Evolutionary conservation across 2,797 vertebrate species (phyloP), one percentile per base, ranked within the genome.

Genomic region (Potorous gilbertii): DNA sequence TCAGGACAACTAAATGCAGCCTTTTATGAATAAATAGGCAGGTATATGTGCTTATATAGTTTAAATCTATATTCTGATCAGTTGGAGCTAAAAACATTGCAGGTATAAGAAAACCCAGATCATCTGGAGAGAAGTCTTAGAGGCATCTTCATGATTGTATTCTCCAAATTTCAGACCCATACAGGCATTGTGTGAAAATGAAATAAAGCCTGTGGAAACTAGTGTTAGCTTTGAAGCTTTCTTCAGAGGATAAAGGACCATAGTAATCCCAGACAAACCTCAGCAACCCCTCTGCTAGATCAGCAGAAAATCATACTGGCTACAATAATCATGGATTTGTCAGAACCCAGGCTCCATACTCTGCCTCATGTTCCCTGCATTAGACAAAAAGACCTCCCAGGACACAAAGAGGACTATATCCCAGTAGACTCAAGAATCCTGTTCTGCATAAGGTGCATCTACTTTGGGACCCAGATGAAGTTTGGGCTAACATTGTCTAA

Each of bases 41-140:
- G 24, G 29, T 81, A 52, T 56, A 18, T 87, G 52, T 74, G 81
- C 87, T 4, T 66, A n/a, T 92, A 28, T 56, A 29, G 54, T 50
- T 52, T 90, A 92, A 95, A 96, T 97, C 96, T 95, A 96, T 66
- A 97, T 46, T 52, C 10, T 56, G 29, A 21, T 91, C n/a, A 90
- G 81, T 29, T 56, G 52, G 29, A 95, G 92, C 81, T 54, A 94
- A 31, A 27, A 96, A 90, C 90, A 97, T 94, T 87, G 62, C 40
- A 92, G 93, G 96, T 93, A 94, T 91, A 94, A 96, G 66, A 94
- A 62, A 93, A 94, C 96, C 94, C 54, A 94, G 52, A 91, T 29
- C 18, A 34, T 66, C 92, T 34, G 55, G 89, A 6, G 50, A 87
- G 95, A 93, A 92, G 29, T 13, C 55, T 94, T 92, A 96, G 93